Evolutionary conservation across 2,888 invertebrate genomes (phyloP).

Genomic region (Lasius platythorax): DNA sequence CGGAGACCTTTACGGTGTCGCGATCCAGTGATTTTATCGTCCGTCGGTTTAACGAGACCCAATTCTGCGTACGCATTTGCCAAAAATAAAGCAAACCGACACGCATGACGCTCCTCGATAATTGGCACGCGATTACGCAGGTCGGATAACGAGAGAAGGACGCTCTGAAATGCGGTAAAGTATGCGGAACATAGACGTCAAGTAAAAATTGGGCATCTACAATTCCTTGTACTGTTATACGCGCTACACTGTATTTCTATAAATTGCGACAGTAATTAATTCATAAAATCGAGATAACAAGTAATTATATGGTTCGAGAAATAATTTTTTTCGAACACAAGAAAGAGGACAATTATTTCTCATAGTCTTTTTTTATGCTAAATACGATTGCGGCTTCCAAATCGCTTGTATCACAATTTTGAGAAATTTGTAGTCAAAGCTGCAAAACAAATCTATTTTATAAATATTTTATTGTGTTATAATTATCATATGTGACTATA

Average conservation of each 20-base stretch:
- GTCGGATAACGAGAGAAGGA: conserved; percentile 17
- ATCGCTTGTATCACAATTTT: no score
- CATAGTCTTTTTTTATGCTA: no score
- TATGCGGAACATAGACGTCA: neutral
- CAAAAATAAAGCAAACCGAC: conserved; percentile 60
- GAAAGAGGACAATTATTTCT: no score
- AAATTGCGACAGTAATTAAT: neutral
- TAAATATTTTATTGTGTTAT: no score
- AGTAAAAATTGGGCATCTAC: conserved; percentile 5
- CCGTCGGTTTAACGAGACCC: conserved; percentile 55
- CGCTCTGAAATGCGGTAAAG: neutral
- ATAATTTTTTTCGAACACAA: neutral
- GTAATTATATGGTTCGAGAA: neutral
- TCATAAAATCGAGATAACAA: neutral
- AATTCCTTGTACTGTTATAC: neutral
- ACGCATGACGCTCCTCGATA: conserved; percentile 64
- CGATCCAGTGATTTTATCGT: conserved; percentile 65
- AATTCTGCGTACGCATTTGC: conserved; percentile 44
- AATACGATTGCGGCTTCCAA: no score
- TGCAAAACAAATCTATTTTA: no score
- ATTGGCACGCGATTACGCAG: conserved; percentile 58
- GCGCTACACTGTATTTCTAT: neutral
- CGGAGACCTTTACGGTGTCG: conserved; percentile 51
- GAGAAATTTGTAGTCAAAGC: no score
- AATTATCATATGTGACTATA: neutral